Evolutionary conservation across 2,888 invertebrate species (phyloP), one percentile per base, ranked within the genome.

Genomic region (Hypomecis punctinalis): DNA sequence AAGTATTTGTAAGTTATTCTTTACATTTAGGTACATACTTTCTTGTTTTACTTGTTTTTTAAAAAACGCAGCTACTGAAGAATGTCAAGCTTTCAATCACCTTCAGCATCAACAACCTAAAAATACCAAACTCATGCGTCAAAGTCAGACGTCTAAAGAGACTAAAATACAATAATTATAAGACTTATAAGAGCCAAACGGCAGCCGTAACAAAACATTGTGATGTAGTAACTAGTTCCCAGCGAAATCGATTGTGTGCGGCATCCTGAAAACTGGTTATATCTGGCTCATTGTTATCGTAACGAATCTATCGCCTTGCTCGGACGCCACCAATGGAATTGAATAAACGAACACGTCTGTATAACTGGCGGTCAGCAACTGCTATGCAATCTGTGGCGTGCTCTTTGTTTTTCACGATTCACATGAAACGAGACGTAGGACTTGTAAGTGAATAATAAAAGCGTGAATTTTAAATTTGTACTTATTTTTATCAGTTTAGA

Each of bases 221-320:
- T 9, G 11, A 33, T 10, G 52, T 37, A 39, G 45, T 58, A 55
- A 40, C 33, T 52, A 53, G 35, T 9, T 49, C 42, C 23, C n/a
- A 23, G 51, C 55, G 39, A 48, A 46, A 66, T 67, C 68, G 69
- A 70, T 68, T 70, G 72, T 60, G 68, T 69, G 70, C 61, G 72
- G 68, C 76, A 72, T 77, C 78, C 76, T 69, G 51, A 58, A 62
- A 76, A 70, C 83, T 72, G 75, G 79, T 72, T 72, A 8, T 35
- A 79, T 78, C 83, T 70, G 66, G 82, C 77, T 68, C 8, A 47
- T 35, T 76, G 77, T 76, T 81, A 78, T 79, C 70, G 70, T 71
- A 66, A 60, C 66, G 66, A 67, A 71, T 68, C 61, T 57, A 71
- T 67, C 68, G 68, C 63, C 71, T 70, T 69, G 71, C 68, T 70